These are phyloP conservation scores for Anthonomus grandis DNA, from an alignment of 1,140 invertebrate genomes.

Conservation along the genomic window DNA sequence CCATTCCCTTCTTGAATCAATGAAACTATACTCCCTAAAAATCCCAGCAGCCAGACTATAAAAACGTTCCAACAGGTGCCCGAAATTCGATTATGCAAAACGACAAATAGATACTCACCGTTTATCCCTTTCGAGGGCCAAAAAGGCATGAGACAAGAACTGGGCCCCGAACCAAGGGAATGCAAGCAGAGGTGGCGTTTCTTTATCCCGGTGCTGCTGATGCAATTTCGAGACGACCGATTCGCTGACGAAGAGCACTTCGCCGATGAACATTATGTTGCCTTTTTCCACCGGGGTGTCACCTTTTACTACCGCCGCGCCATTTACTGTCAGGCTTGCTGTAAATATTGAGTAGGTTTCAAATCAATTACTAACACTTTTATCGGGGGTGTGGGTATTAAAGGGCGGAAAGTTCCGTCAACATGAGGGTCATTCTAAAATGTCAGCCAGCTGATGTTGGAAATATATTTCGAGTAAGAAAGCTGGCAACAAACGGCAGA, in stretches of 20 bases:
- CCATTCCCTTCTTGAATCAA: too few species aligned
- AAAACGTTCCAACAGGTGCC: conserved; percentile 17
- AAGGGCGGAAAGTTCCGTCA: too few species aligned
- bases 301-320: conserved; percentile 56
- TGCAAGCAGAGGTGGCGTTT: conserved; percentile 60
- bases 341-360: too few species aligned
- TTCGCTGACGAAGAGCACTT: conserved; percentile 60
- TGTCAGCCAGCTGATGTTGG: too few species aligned
- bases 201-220: conserved; percentile 59
- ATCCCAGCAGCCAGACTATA: neutral
- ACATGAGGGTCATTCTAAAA: too few species aligned
- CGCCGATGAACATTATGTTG: conserved; percentile 60
- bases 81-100: conserved; percentile 13
- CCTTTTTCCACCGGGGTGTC: conserved; percentile 57
- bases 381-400: too few species aligned
- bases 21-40: neutral
- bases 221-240: conserved; percentile 57
- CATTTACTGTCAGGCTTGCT: conserved; percentile 56
- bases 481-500: too few species aligned
- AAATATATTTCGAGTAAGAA: too few species aligned
- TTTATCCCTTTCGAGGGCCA: conserved; percentile 56
- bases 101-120: conserved; percentile 14
- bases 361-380: too few species aligned
- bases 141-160: conserved; percentile 60
- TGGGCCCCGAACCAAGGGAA: conserved; percentile 63